These are phyloP conservation scores for Mustela nigripes DNA, from an alignment of 2,113 vertebrate species.

Conservation along the genomic window DNA sequence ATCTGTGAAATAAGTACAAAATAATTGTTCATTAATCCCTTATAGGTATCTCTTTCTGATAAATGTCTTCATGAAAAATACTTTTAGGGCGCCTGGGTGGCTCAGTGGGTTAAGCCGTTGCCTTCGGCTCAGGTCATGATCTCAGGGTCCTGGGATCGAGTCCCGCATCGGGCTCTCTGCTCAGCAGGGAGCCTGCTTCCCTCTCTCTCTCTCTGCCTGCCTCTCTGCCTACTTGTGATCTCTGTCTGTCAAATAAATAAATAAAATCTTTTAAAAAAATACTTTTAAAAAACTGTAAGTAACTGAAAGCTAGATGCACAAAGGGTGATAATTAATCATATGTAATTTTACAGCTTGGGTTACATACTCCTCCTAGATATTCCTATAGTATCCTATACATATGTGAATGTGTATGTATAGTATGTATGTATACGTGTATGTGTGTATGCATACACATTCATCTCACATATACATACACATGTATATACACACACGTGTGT, in stretches of 20 bases:
- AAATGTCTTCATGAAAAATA: not conserved
- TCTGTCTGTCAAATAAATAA: no score
- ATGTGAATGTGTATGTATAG: not conserved
- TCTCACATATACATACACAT: not conserved
- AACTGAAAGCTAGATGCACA: slow-evolving; percentile 53
- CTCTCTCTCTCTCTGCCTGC: no score
- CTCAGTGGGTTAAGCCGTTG: no score
- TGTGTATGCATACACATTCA: not conserved
- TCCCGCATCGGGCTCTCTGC: no score
- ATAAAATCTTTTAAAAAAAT: not conserved
- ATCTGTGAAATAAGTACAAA: slow-evolving; percentile 51
- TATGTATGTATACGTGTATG: not conserved
- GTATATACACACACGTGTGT: not conserved
- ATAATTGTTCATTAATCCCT: not conserved
- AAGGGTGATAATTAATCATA: slow-evolving; percentile 14
- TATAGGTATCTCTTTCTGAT: slow-evolving; percentile 32
- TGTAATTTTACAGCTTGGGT: slow-evolving; percentile 14
- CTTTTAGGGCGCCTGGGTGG: not conserved
- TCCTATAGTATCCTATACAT: not conserved
- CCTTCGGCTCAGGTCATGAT: no score
- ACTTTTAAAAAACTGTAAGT: not conserved
- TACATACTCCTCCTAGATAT: not conserved
- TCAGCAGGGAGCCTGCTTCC: no score
- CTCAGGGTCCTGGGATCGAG: no score
- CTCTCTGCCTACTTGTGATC: no score